A percentile compares a stretch with the other conserved stretches of the same genome.
These are phyloP conservation scores for Rotaria sp. DNA, from an alignment of 2,888 invertebrate genomes.

Conservation along the genomic window DNA sequence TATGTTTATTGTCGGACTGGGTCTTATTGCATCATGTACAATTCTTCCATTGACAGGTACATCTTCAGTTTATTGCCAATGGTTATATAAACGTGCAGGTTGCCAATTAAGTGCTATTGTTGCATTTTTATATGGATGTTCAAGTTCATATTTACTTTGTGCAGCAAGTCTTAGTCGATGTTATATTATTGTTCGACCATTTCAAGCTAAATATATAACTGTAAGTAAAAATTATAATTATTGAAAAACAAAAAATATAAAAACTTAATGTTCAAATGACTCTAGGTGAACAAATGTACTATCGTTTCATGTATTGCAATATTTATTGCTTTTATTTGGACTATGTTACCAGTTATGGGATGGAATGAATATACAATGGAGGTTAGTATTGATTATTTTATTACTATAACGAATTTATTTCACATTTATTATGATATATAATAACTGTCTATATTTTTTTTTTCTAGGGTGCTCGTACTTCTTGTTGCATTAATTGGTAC, in stretches of 20 bases:
- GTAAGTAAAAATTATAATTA: neutral
- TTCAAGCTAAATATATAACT: neutral
- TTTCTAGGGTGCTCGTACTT: neutral
- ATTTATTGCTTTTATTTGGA: neutral
- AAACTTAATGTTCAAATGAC: neutral
- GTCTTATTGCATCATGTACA: neutral
- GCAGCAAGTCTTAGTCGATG: neutral
- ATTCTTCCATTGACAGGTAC: neutral
- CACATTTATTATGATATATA: too few species aligned
- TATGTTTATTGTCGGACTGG: neutral
- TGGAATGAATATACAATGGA: conserved; percentile 29
- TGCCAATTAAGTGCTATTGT: neutral
- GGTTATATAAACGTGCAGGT: neutral
- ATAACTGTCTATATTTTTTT: neutral
- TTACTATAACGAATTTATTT: too few species aligned
- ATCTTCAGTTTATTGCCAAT: neutral
- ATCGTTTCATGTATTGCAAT: neutral
- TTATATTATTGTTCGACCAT: conserved; percentile 7
- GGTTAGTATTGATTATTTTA: neutral
- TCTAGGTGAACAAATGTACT: neutral
- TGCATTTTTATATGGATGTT: conserved; percentile 5
- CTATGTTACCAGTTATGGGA: neutral
- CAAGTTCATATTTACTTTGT: neutral
- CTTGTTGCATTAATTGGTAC: neutral
- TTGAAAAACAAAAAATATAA: neutral